Conservation (phyloP, 2,888 invertebrate genomes). For the Unio delphinus region DNA sequence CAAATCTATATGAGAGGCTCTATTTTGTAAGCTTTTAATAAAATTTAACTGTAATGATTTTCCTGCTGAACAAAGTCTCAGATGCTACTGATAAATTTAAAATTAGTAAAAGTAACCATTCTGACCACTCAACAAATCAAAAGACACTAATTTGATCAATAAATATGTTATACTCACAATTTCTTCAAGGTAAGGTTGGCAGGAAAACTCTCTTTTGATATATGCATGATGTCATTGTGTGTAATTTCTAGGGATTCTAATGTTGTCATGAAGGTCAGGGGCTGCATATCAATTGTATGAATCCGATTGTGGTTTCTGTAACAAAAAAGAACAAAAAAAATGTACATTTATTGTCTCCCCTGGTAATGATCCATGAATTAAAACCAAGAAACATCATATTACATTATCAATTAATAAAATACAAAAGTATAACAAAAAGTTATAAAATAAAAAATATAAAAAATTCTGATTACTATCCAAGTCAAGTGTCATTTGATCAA, state of each 20-base stretch:
- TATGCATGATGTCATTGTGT: slow-evolving; percentile 63
- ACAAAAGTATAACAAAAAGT: no score
- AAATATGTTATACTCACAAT: slow-evolving; percentile 71
- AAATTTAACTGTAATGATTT: no score
- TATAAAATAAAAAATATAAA: no score
- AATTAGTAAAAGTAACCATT: not conserved
- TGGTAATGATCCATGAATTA: no score
- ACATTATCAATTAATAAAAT: no score
- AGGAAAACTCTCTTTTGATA: slow-evolving; percentile 77
- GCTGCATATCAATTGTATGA: slow-evolving; percentile 70
- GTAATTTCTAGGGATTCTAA: slow-evolving; percentile 75
- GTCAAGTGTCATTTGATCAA: no score
- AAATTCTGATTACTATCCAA: no score
- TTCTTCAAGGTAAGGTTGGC: slow-evolving; percentile 74
- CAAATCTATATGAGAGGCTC: no score
- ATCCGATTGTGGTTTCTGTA: slow-evolving; percentile 75
- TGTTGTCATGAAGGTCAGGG: slow-evolving; percentile 73
- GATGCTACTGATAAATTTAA: not conserved
- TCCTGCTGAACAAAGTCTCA: no score
- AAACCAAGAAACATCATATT: no score
- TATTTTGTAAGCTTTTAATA: no score
- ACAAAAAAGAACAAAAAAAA: slow-evolving; percentile 19
- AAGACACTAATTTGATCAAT: not conserved
- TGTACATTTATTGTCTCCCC: no score
- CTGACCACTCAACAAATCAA: not conserved